These are phyloP conservation scores for Sus scrofa DNA, from an alignment of 2,113 vertebrate genomes.

Conservation along the genomic window DNA sequence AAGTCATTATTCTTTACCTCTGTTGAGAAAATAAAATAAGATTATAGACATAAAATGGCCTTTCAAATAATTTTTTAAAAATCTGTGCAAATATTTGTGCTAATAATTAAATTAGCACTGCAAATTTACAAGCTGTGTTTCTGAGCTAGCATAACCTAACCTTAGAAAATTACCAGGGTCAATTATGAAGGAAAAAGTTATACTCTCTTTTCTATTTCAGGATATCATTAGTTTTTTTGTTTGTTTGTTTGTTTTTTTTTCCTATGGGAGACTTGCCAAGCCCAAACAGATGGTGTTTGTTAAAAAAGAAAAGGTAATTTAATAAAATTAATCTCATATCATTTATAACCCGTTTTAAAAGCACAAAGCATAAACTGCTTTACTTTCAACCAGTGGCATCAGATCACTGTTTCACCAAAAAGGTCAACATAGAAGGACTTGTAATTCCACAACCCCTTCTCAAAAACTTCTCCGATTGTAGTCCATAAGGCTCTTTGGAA, in stretches of 20 bases:
- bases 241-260: conserved; percentile 49
- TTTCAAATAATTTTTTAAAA: conserved; percentile 49
- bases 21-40: neutral
- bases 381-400: conserved; percentile 27
- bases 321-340: conserved; percentile 67
- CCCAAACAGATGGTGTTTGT: conserved; percentile 79
- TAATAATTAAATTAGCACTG: conserved; percentile 34
- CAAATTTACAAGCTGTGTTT: conserved; percentile 6
- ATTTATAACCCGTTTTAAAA: conserved; percentile 71
- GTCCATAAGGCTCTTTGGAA: neutral
- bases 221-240: neutral
- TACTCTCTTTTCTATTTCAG: conserved; percentile 69
- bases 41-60: neutral
- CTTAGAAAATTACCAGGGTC: conserved; percentile 49
- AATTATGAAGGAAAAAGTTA: conserved; percentile 58
- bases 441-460: conserved; percentile 27
- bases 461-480: neutral
- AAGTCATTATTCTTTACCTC: conserved; percentile 32
- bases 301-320: conserved; percentile 81
- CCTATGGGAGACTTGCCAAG: conserved; percentile 66
- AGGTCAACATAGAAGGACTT: conserved; percentile 57
- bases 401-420: conserved; percentile 59
- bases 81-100: neutral
- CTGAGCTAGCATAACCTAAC: conserved; percentile 5
- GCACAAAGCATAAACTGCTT: conserved; percentile 63